These are phyloP conservation scores for Drosophila rhopaloa DNA, from an alignment of 1,140 invertebrate genomes.

Conservation along the genomic window DNA sequence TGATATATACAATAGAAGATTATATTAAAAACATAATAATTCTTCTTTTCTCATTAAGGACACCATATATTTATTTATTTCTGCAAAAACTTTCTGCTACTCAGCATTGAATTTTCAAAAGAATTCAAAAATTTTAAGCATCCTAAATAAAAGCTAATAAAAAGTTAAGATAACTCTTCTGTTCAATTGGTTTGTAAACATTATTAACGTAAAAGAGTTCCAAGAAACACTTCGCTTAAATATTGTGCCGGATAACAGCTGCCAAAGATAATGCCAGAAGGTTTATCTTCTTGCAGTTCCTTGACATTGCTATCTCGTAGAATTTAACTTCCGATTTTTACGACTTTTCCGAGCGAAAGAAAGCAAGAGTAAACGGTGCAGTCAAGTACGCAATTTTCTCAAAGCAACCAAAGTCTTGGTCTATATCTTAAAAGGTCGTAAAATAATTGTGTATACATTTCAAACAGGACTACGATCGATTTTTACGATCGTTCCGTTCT, in stretches of 20 bases:
- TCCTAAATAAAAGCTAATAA: not conserved
- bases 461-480: conserved; percentile 69
- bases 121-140: not conserved
- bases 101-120: not conserved
- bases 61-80: too few species aligned
- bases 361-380: conserved; percentile 25
- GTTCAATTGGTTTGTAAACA: conserved; percentile 43
- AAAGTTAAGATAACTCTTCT: conserved; percentile 8
- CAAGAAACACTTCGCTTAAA: conserved; percentile 26
- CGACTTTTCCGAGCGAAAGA: conserved; percentile 61
- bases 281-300: conserved; percentile 52
- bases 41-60: too few species aligned
- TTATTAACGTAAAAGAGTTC: conserved; percentile 21
- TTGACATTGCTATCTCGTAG: conserved; percentile 58
- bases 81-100: too few species aligned
- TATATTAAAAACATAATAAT: too few species aligned
- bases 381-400: conserved; percentile 73
- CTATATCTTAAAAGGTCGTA: conserved; percentile 73
- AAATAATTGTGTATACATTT: conserved; percentile 78
- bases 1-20: too few species aligned
- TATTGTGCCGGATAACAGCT: conserved; percentile 32
- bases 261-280: conserved; percentile 42
- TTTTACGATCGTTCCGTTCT: conserved; percentile 66
- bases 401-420: conserved; percentile 62
- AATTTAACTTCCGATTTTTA: conserved; percentile 65